phyloP scores from a whole-genome alignment of 2,113 vertebrate genomes.

The Sminthopsis crassicaudata region DNA sequence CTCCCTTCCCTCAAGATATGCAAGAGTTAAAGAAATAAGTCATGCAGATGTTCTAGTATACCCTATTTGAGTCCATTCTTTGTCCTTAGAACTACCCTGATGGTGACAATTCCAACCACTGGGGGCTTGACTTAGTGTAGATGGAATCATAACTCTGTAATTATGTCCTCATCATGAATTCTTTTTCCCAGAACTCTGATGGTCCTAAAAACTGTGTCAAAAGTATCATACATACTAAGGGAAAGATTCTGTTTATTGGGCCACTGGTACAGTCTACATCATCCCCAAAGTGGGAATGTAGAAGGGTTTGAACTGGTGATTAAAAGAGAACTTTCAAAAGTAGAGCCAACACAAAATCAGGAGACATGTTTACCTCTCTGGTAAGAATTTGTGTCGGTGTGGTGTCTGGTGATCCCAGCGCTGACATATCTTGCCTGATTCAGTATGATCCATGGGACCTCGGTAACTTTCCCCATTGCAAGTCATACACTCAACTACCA shows the following conservation, averaged over 20 bases:
- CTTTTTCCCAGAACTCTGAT: not conserved
- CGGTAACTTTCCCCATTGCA: constrained; percentile 97
- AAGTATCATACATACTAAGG: not conserved
- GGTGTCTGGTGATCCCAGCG: constrained; percentile 97
- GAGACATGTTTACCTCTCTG: constrained; percentile 89
- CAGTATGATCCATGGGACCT: constrained; percentile 98
- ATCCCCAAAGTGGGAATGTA: not conserved
- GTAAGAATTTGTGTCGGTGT: constrained; percentile 94
- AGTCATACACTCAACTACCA: constrained; percentile 94
- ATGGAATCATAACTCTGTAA: not conserved
- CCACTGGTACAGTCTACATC: not conserved
- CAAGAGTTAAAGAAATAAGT: not conserved
- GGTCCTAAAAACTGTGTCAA: not conserved
- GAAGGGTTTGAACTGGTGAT: not conserved
- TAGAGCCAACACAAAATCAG: not conserved
- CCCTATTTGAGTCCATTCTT: too few species aligned
- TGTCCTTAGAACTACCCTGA: not conserved
- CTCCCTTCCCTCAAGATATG: not conserved
- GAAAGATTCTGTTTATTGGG: not conserved
- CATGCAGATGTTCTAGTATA: not conserved
- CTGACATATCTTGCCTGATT: constrained; percentile 95
- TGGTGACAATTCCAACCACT: not conserved
- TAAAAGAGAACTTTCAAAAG: not conserved
- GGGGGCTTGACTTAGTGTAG: not conserved
- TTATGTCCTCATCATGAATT: not conserved